Conservation (phyloP, 2,888 invertebrate species). For the Drosophila yooni region DNA sequence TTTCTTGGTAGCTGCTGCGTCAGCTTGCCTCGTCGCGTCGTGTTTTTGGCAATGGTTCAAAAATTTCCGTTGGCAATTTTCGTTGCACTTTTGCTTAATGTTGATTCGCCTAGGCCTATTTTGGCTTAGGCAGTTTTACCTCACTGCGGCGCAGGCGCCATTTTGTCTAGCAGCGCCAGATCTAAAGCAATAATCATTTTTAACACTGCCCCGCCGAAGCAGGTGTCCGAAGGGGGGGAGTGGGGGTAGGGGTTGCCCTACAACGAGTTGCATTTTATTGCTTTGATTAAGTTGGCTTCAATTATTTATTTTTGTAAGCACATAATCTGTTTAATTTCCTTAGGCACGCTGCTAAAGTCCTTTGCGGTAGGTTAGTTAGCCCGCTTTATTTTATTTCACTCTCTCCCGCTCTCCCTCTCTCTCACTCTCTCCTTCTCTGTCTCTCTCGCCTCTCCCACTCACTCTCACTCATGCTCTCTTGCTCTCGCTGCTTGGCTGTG, state of each 20-base stretch:
- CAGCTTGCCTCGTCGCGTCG: constrained; percentile 46
- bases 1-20: constrained; percentile 22
- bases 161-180: constrained; percentile 28
- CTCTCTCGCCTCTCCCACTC: constrained; percentile 2
- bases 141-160: constrained; percentile 71
- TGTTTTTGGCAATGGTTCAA: constrained; percentile 71
- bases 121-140: constrained; percentile 46
- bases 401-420: constrained; percentile 9
- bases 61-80: constrained; percentile 50
- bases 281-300: constrained; percentile 35
- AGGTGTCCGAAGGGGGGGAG: not conserved
- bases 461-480: constrained; percentile 6
- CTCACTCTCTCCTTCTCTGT: constrained; percentile 1
- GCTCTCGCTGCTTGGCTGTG: constrained; percentile 1
- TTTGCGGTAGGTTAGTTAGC: constrained; percentile 77
- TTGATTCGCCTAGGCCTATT: constrained; percentile 77
- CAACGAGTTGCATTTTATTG: constrained; percentile 15
- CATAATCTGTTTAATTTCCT: constrained; percentile 55
- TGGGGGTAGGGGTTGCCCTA: not conserved
- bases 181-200: constrained; percentile 25
- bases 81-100: constrained; percentile 71
- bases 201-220: constrained; percentile 7
- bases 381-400: constrained; percentile 25
- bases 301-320: constrained; percentile 40
- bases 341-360: constrained; percentile 36